phyloP scores from a whole-genome alignment of 2,888 invertebrate species.

The Drosophila longiperda region DNA sequence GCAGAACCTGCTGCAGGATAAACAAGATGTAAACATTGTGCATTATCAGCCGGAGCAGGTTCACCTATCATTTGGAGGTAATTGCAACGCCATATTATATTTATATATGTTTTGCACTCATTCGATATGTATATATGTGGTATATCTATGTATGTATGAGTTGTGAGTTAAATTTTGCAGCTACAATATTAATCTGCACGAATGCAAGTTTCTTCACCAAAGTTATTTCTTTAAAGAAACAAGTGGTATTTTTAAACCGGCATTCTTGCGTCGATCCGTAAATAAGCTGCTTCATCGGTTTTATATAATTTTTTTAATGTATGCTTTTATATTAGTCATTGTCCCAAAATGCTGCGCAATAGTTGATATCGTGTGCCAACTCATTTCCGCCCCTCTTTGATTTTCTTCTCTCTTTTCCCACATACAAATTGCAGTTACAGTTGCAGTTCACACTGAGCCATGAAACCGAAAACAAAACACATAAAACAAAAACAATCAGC shows the following conservation, averaged over 20 bases:
- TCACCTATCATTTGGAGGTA: constrained; percentile 89
- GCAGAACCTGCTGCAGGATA: constrained; percentile 4
- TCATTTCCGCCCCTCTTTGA: not conserved
- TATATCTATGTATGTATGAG: constrained; percentile 8
- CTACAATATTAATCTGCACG: constrained; percentile 7
- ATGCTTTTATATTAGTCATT: not conserved
- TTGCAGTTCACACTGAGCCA: constrained; percentile 28
- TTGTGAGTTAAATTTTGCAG: not conserved
- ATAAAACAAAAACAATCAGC: constrained; percentile 7
- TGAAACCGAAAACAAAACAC: constrained; percentile 3
- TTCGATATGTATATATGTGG: constrained; percentile 6
- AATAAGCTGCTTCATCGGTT: constrained; percentile 18
- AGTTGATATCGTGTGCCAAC: constrained; percentile 31
- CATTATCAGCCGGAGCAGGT: constrained; percentile 89
- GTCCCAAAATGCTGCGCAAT: constrained; percentile 50
- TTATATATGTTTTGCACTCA: not conserved
- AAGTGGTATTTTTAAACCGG: constrained; percentile 8
- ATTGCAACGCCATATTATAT: constrained; percentile 36
- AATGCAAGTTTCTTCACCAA: constrained; percentile 9
- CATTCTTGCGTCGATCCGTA: constrained; percentile 18
- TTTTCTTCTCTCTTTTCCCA: not conserved
- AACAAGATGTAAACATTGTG: constrained; percentile 59
- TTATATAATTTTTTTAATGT: constrained; percentile 8
- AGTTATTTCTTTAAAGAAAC: too few relatives aligned
- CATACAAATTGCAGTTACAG: constrained; percentile 18